Evolutionary conservation across 2,113 vertebrate species (phyloP), one percentile per base, ranked within the genome.

Genomic region (Campylorhamphus procurvoides): DNA sequence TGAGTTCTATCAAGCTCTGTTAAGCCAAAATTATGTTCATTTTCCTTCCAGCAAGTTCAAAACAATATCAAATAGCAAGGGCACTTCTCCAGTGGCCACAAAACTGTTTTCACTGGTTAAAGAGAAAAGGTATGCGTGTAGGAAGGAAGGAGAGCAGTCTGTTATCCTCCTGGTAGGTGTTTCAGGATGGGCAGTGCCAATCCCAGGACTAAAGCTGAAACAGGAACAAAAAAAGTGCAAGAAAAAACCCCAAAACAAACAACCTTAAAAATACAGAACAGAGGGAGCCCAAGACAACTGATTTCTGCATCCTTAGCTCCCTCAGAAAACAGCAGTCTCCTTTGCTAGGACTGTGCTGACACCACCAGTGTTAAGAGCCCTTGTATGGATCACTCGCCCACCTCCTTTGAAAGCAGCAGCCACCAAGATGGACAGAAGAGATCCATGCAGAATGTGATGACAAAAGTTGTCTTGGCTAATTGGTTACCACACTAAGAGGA

Each of bases 161-260:
- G 62, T 84, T 44, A 50, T 87, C 76, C 35, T 93, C 75, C 68
- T 84, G 29, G 59, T 72, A 81, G 42, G 47, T 78, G n/a, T 93
- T 90, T 88, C 71, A 79, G 87, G 92, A 81, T 63, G 59, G 44
- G 58, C 87, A 90, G n/a, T 83, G 69, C 81, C 58, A 84, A 86
- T 87, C 63, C 87, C 44, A 44, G 35, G 23, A 75, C 87, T 96
- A 89, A 93, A 97, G 91, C 83, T 92, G 76, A 96, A 94, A 94
- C 14, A 87, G 40, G 69, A 97, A 92, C 87, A 90, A 92, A 67
- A 95, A 87, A 95, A 96, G 93, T 95, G 96, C 96, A 95, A 93
- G 92, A 55, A 81, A 95, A 93, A 83, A 82, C 85, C 3, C 35
- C 53, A 22, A 86, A 92, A 7, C 68, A 89, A 91, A 12, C 77